Evolutionary conservation across 30 jellyfish, hydroid and myxozoan genomes (phyloP).

Genomic region (Aurelia aurita): DNA sequence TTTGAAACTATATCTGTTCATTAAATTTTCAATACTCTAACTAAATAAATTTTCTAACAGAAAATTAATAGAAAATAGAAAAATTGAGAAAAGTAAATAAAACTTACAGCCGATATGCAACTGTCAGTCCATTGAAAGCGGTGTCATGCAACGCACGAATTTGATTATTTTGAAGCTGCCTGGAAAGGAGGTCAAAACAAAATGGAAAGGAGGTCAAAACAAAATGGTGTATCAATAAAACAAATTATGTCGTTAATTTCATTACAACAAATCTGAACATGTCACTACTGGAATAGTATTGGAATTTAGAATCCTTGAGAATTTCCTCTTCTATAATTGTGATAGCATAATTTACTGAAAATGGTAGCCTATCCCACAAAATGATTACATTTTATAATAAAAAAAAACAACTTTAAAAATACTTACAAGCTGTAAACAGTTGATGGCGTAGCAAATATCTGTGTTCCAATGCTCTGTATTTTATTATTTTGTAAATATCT

Average conservation of each 20-base stretch:
- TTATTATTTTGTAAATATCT: constrained; percentile 64
- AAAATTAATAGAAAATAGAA: no score
- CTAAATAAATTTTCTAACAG: no score
- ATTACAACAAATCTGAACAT: no score
- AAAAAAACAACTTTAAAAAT: not conserved
- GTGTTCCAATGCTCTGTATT: constrained; percentile 71
- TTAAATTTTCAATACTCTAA: no score
- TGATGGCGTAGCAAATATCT: constrained; percentile 76
- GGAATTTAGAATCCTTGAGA: no score
- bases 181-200: constrained; percentile 11
- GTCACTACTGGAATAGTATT: no score
- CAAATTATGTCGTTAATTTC: no score
- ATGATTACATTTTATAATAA: no score
- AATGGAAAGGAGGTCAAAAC: not conserved
- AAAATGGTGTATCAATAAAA: not conserved
- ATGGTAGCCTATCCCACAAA: no score
- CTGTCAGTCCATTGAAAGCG: constrained; percentile 79
- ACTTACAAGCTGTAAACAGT: constrained; percentile 81
- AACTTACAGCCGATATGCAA: constrained; percentile 68
- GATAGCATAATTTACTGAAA: no score
- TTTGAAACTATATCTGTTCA: no score
- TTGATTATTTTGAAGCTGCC: constrained; percentile 57
- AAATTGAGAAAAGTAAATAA: not conserved
- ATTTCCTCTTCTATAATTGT: no score
- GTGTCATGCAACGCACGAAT: constrained; percentile 74